These are phyloP conservation scores for Micrasema minimum DNA, from an alignment of 1,140 invertebrate species.

Conservation along the genomic window DNA sequence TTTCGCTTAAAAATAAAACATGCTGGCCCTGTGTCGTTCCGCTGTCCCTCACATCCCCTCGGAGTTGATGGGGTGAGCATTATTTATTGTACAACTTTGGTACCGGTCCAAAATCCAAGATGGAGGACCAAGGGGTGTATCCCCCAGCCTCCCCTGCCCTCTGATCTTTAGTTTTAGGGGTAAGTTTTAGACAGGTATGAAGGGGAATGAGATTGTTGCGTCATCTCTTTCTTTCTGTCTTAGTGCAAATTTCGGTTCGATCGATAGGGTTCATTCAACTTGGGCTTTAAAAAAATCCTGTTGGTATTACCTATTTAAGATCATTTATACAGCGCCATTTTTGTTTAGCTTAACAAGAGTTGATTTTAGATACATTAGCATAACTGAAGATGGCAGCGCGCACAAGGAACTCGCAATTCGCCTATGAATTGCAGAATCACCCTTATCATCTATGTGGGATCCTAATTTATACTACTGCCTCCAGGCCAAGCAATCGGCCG, in stretches of 20 bases:
- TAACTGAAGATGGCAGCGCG: too few relatives aligned
- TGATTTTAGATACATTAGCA: too few relatives aligned
- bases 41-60: conserved; percentile 25
- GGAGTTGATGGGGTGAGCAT: conserved; percentile 40
- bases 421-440: too few relatives aligned
- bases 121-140: conserved; percentile 29
- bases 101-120: conserved; percentile 45
- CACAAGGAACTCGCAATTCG: too few relatives aligned
- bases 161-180: conserved; percentile 24
- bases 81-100: conserved; percentile 51
- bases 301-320: too few relatives aligned
- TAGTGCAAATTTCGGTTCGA: neutral
- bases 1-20: conserved; percentile 2
- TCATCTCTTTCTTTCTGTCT: conserved; percentile 10
- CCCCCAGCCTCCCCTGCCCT: conserved; percentile 17
- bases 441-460: too few relatives aligned
- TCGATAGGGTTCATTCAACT: conserved; percentile 11
- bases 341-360: too few relatives aligned
- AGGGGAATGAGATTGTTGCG: conserved; percentile 4
- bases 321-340: too few relatives aligned
- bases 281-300: too few relatives aligned
- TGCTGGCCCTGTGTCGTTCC: conserved; percentile 36
- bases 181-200: conserved; percentile 27
- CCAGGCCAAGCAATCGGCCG: too few relatives aligned
- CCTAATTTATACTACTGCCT: too few relatives aligned